A percentile compares a stretch with the other conserved stretches of the same genome.
Conservation (phyloP, 2,888 invertebrate species). For the Lymantria monacha region DNA sequence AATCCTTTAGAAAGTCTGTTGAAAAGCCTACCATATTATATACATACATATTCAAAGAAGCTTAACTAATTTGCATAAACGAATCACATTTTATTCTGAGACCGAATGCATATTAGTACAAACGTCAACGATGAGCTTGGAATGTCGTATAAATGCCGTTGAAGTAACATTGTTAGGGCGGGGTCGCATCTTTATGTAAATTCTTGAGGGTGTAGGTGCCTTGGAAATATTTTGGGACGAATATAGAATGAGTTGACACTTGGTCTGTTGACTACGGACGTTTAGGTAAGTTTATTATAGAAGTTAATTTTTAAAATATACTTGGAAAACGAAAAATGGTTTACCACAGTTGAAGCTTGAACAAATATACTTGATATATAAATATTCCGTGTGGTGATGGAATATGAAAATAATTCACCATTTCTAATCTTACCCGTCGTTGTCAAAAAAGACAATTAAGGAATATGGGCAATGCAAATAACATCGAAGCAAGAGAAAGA, state of each 20-base stretch:
- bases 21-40: too few species aligned
- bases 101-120: conserved; percentile 9
- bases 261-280: conserved; percentile 4
- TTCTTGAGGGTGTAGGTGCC: conserved; percentile 21
- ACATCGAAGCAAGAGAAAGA: too few species aligned
- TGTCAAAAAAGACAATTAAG: too few species aligned
- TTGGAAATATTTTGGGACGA: conserved; percentile 20
- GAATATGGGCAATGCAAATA: too few species aligned
- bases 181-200: conserved; percentile 42
- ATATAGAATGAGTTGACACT: conserved; percentile 12
- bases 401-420: too few species aligned
- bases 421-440: too few species aligned
- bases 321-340: too few species aligned
- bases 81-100: conserved; percentile 28
- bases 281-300: not conserved
- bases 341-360: too few species aligned
- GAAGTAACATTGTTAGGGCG: conserved; percentile 30
- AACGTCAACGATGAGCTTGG: conserved; percentile 15
- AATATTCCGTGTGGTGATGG: too few species aligned
- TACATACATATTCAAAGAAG: too few species aligned
- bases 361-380: too few species aligned
- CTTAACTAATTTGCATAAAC: conserved; percentile 22
- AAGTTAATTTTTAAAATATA: not conserved
- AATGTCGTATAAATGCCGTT: conserved; percentile 27
- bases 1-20: too few species aligned